Conservation (phyloP, 2,888 invertebrate genomes). For the Chrysolina americana region DNA sequence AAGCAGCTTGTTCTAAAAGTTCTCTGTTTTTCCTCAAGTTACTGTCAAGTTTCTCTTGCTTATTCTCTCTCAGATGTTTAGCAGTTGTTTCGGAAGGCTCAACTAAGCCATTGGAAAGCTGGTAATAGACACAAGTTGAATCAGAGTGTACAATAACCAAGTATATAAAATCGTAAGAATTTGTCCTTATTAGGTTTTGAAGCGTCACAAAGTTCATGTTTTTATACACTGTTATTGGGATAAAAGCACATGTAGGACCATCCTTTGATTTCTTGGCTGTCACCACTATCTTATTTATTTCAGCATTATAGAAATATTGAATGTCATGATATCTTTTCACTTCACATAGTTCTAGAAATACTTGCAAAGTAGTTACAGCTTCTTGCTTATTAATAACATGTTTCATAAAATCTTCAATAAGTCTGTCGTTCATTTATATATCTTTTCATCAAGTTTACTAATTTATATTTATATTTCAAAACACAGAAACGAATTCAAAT, state of each 20-base stretch:
- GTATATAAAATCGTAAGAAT: constrained; percentile 47
- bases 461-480: no score
- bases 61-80: constrained; percentile 58
- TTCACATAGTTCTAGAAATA: constrained; percentile 73
- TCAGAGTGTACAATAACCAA: constrained; percentile 69
- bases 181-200: constrained; percentile 53
- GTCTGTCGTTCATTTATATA: constrained; percentile 25
- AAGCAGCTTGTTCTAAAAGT: constrained; percentile 61
- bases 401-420: constrained; percentile 38
- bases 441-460: background rate
- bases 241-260: constrained; percentile 64
- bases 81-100: constrained; percentile 56
- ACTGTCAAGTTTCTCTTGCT: constrained; percentile 59
- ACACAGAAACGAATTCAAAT: no score
- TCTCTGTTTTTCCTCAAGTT: constrained; percentile 58
- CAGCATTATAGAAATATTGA: constrained; percentile 67
- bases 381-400: constrained; percentile 39
- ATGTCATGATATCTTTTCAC: constrained; percentile 70
- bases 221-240: constrained; percentile 68
- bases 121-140: constrained; percentile 70
- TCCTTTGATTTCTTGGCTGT: constrained; percentile 66
- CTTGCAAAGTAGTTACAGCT: constrained; percentile 70
- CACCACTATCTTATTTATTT: constrained; percentile 67
- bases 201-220: constrained; percentile 66
- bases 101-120: constrained; percentile 63